Base-by-base conservation (phyloP, 1,140 invertebrate species). In the Drosophila triauraria region DNA sequence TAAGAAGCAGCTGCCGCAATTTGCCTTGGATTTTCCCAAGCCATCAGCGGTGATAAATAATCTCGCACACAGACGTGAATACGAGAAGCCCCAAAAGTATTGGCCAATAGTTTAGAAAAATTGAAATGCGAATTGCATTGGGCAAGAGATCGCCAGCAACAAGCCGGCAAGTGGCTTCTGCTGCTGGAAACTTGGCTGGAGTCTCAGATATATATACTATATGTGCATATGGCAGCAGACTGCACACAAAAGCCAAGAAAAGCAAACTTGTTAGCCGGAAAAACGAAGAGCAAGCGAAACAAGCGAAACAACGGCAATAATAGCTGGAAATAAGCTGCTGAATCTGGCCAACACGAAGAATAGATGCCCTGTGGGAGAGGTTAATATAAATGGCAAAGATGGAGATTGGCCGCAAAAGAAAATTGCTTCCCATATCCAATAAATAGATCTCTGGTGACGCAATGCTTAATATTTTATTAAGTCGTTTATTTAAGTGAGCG, bases 71-170 rank as follows among this genome's bases (percentile, higher is more conserved):
- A 44, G 53, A 68, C 44, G 40, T 17, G 30, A 35, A 47, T 47
- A 44, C 48, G 59, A 70, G 78, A 78, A 78, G 72, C 38, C 60
- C 71, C 77, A 64, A 75, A 60, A 47, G 62, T 68, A 81, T 88
- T 88, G 71, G 74, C 68, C 84, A 88, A 88, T 88, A 90, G 77
- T 90, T 88, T 75, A 90, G 84, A 88, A 88, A 88, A 79, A 84
- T 88, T 81, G 69, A 90, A 84, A 84, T 83, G 84, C 84, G 80
- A 80, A 88, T 80, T 72, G 64, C 60, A 86, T 82, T 81, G 53
- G 75, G 65, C 78, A 85, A 81, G 68, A 76, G 48, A 70, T 70
- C 47, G 46, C 59, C 46, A 38, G 53, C 70, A 54, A 56, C 46
- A 47, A 43, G 67, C 51, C 38, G 60, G 65, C 65, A 35, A 40